Percentiles rank a stretch among this genome's conserved stretches.
phyloP scores from a whole-genome alignment of 2,888 invertebrate genomes.

The Eupithecia inturbata region DNA sequence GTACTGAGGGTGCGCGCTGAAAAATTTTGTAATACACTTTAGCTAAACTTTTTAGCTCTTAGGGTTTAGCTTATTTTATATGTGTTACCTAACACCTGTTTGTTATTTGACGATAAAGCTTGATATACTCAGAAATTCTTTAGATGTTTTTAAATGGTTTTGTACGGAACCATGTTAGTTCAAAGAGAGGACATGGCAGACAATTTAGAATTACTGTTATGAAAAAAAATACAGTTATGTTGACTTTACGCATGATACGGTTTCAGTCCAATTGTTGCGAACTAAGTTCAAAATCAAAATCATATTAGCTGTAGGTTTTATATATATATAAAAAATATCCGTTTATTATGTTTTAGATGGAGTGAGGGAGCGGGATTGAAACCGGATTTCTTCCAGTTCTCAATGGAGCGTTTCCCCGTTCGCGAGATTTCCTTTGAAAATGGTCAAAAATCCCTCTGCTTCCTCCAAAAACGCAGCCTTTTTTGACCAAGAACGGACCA shows the following conservation, averaged over 20 bases:
- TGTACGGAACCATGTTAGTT: background rate
- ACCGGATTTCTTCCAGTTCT: background rate
- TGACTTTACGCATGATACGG: background rate
- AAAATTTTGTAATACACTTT: background rate
- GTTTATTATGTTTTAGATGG: background rate
- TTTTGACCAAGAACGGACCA: background rate
- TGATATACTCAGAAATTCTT: background rate
- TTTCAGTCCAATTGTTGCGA: no score
- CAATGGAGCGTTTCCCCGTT: background rate
- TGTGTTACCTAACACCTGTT: background rate
- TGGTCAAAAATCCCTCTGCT: background rate
- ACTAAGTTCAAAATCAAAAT: no score
- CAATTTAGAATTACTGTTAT: background rate
- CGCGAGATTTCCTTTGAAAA: background rate
- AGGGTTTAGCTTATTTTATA: background rate
- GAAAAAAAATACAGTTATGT: background rate
- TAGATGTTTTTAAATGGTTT: background rate
- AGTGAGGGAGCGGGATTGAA: background rate
- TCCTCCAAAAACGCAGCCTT: background rate
- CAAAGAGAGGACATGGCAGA: background rate
- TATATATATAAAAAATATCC: no score
- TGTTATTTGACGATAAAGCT: background rate
- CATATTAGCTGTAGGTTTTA: no score
- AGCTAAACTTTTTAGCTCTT: background rate
- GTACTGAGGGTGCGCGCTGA: background rate